Base-by-base conservation (phyloP, 2,888 invertebrate genomes). In the Drosophila kuntzei region DNA sequence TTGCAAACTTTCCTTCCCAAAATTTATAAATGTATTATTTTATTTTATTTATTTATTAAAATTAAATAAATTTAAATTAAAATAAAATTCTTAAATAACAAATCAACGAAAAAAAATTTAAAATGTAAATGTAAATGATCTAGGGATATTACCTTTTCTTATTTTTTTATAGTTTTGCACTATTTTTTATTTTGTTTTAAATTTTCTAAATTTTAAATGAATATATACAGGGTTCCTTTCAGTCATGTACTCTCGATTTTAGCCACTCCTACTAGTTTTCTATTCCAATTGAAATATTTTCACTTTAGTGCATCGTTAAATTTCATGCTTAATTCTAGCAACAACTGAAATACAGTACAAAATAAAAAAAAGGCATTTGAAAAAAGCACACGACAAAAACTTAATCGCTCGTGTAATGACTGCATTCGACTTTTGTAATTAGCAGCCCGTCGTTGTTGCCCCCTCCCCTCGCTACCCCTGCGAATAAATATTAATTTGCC, bases 391-490 rank as follows among this genome's bases (percentile, higher is more conserved):
- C 79, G 88, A 82, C 86, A 85, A 88, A 83, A 89, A 89, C 85
- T 84, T 85, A 89, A 85, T 85, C 84, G 84, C 63, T 81, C 72
- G 79, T 85, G 84, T 89, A 85, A 85, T 89, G 84, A 89, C 89
- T 89, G 89, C 89, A 89, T 89, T 85, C 84, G 85, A 89, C 84
- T 85, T 89, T 84, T 79, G 80, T 85, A 85, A 85, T 85, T 85
- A 85, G 84, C 87, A 80, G 71, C 53, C 70, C 64, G 80, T 69
- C 82, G 73, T 44, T 54, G 67, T 46, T 41, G 41, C 36, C 34
- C 0, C 22, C 36, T 29, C n/a, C 25, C 14, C 25, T 11, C 32
- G 12, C 22, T 9, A 1, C 12, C 44, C 53, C 62, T 36, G 61
- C 54, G 46, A 80, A 89, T 85, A 89, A 89, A 85, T 85, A 85